Evolutionary conservation across 92 coral and sea anemone genomes (phyloP), one percentile per base, ranked within the genome.

Genomic region (Siderastrea radians): DNA sequence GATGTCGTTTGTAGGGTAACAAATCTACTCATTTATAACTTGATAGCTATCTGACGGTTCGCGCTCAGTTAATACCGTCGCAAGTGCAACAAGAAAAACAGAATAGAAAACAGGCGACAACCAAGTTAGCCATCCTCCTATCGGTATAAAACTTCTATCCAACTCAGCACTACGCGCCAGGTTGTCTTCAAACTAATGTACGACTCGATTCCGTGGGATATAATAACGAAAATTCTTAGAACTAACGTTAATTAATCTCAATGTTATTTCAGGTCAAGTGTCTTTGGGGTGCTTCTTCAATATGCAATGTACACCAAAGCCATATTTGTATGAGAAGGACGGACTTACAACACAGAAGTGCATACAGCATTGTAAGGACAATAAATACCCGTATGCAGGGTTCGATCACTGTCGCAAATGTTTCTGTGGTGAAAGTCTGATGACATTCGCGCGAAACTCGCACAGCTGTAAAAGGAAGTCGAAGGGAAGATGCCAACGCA

Each of bases 381-480:
- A 63, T 49, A 89, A 87, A 49, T 84, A 92, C 72, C 83, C 91
- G 2, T 92, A 91, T 73, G 95, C 97, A 43, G 95, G 92, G 7
- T 81, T 85, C 75, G 83, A 91, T 64, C 73, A 84, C 19, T 71
- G 86, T 63, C 45, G 63, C 12, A 78, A 89, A 53, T 89, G 89
- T 66, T 92, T 79, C 81, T 92, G 93, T 74, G 87, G 93, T 15
- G 76, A 83, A 16, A 68, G 55, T 38, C 45, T 77, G 16, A 4
- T 45, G 59, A 14, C 72, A 3, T 53, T 14, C 38, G 83, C 67
- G 14, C 57, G 70, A 68, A 19, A 68, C 49, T 54, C 67, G 6
- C 13, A 45, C 3, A 12, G 75, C 43, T 77, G 83, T 60, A 64
- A 60, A 49, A 43, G 6, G 1, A 78, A 57, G 75, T 11, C 11